phyloP scores from a whole-genome alignment of 2,888 invertebrate genomes.

The Pammene aurita region DNA sequence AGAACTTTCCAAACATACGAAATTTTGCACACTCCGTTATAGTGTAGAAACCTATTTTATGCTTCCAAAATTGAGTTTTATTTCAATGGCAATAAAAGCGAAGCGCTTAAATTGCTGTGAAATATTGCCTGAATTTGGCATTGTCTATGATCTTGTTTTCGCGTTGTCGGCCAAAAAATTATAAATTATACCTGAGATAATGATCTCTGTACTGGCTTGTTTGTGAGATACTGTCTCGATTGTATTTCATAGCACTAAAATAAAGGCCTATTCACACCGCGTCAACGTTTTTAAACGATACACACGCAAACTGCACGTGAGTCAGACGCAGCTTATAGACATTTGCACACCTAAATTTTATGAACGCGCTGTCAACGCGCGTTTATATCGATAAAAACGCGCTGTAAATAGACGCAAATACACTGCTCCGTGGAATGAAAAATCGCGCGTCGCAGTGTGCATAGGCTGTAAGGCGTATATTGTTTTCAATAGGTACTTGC shows the following conservation, averaged over 20 bases:
- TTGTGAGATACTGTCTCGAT: not conserved
- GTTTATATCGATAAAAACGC: too few species aligned
- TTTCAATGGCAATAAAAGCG: not conserved
- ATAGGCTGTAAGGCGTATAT: too few species aligned
- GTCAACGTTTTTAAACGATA: too few species aligned
- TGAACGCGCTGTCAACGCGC: too few species aligned
- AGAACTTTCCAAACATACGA: not conserved
- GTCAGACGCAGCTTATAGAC: too few species aligned
- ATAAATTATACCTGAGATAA: not conserved
- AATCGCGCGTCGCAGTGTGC: too few species aligned
- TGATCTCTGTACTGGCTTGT: not conserved
- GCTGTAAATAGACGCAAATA: too few species aligned
- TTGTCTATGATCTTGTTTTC: slow-evolving; percentile 28
- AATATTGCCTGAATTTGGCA: slow-evolving; percentile 17
- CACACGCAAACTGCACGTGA: too few species aligned
- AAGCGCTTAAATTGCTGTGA: not conserved
- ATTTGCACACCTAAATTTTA: too few species aligned
- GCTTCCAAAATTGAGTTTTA: slow-evolving; percentile 15
- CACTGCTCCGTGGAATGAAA: too few species aligned
- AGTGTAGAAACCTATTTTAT: not conserved
- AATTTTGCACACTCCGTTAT: not conserved
- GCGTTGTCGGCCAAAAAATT: slow-evolving; percentile 21
- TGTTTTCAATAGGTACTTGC: too few species aligned
- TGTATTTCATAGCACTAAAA: not conserved
- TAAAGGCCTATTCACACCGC: too few species aligned